These are phyloP conservation scores for Umimayanthus chanpuru DNA, from an alignment of 92 coral and sea anemone species.

Conservation along the genomic window DNA sequence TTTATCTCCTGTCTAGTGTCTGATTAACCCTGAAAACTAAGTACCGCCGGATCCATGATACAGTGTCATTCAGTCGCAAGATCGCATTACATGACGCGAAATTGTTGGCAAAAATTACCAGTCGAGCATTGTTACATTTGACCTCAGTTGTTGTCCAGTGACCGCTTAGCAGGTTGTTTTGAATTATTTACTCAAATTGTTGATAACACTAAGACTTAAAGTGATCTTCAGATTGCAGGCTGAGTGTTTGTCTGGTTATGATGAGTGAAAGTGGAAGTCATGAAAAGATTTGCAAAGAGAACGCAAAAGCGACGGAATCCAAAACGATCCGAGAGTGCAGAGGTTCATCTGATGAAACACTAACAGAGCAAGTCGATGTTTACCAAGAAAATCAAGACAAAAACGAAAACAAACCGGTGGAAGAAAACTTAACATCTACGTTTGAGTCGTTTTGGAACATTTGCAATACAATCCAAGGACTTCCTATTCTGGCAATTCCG, in stretches of 20 bases:
- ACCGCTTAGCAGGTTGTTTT: conserved; percentile 2
- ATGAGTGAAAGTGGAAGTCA: not conserved
- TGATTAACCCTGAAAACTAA: too few relatives aligned
- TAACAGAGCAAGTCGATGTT: conserved; percentile 10
- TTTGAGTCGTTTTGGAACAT: conserved; percentile 96
- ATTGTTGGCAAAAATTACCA: not conserved
- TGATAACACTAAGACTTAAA: not conserved
- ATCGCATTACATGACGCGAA: not conserved
- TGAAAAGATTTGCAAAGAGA: not conserved
- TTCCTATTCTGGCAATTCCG: conserved; percentile 93
- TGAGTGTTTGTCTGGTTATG: not conserved
- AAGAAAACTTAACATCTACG: conserved; percentile 63
- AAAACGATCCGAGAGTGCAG: not conserved
- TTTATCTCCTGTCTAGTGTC: not conserved
- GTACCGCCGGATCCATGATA: not conserved
- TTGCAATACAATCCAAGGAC: conserved; percentile 97
- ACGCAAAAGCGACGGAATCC: not conserved
- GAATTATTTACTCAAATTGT: conserved; percentile 31
- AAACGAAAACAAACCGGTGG: conserved; percentile 38
- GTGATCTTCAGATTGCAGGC: not conserved
- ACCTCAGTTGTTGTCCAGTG: not conserved
- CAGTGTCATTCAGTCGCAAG: not conserved
- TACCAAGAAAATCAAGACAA: conserved; percentile 17
- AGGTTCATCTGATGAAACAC: not conserved
- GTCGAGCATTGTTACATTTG: not conserved